Conservation (phyloP, 1,140 invertebrate genomes). For the Drosophila ogumai region DNA sequence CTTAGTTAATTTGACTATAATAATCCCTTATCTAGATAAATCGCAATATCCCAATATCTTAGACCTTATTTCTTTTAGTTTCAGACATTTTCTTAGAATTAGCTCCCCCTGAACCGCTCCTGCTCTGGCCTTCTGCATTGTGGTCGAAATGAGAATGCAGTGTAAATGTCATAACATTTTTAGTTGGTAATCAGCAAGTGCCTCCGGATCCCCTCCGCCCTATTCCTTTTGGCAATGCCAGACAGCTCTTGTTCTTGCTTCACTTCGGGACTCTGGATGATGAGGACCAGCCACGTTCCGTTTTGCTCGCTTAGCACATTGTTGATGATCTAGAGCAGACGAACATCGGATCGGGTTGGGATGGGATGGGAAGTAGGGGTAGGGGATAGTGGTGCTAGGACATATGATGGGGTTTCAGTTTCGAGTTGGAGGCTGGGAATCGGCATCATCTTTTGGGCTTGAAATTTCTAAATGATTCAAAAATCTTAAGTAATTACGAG, state of each 20-base stretch:
- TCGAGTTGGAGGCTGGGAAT: constrained; percentile 5
- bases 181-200: constrained; percentile 62
- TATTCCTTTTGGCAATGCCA: constrained; percentile 12
- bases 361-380: no score
- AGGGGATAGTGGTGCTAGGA: neutral
- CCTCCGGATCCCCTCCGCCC: neutral
- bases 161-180: constrained; percentile 81
- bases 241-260: constrained; percentile 16
- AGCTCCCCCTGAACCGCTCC: constrained; percentile 36
- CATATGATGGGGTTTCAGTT: neutral
- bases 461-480: constrained; percentile 80
- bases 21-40: neutral
- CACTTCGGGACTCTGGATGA: constrained; percentile 3
- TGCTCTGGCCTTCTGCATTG: constrained; percentile 25
- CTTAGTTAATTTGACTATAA: neutral
- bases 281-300: constrained; percentile 32
- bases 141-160: constrained; percentile 40
- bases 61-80: neutral
- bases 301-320: constrained; percentile 72
- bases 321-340: constrained; percentile 75
- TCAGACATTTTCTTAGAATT: neutral
- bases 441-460: constrained; percentile 64
- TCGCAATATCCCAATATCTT: no score
- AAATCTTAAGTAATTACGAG: constrained; percentile 83
- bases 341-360: constrained; percentile 17